A percentile compares a stretch with the other conserved stretches of the same genome.
Evolutionary conservation across 2,888 invertebrate species (phyloP).

Genomic region (Harpalus rufipes): DNA sequence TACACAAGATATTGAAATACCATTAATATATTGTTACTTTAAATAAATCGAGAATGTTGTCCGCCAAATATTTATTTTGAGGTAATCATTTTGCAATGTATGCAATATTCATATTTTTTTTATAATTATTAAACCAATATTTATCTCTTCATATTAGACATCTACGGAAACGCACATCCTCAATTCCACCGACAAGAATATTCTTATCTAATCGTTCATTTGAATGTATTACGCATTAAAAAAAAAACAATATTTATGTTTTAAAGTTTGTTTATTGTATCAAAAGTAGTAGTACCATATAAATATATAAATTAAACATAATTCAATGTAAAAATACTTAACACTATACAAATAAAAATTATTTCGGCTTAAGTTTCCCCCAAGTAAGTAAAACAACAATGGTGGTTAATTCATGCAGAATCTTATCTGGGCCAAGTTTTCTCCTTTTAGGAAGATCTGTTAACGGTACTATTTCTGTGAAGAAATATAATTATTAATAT

Average conservation of each 20-base stretch:
- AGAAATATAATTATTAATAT: background rate
- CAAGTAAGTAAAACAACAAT: constrained; percentile 59
- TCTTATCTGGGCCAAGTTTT: constrained; percentile 7
- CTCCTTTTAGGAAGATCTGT: constrained; percentile 20
- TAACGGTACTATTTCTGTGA: background rate
- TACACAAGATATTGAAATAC: no score
- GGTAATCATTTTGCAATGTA: no score
- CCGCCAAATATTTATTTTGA: no score
- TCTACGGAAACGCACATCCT: no score
- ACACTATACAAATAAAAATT: constrained; percentile 6
- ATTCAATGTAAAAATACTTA: constrained; percentile 11
- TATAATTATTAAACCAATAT: no score
- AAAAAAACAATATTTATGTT: background rate
- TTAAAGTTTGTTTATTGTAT: constrained; percentile 37
- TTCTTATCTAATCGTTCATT: no score
- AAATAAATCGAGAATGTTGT: no score
- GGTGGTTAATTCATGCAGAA: constrained; percentile 55
- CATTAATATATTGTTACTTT: no score
- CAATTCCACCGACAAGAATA: no score
- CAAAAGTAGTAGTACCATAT: constrained; percentile 38
- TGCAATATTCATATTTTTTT: no score
- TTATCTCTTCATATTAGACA: no score
- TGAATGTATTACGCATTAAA: background rate
- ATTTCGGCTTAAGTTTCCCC: constrained; percentile 47
- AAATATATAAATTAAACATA: constrained; percentile 44